Conservation (phyloP, 2,113 vertebrate genomes). For the Ivindomyrus marchei region DNA sequence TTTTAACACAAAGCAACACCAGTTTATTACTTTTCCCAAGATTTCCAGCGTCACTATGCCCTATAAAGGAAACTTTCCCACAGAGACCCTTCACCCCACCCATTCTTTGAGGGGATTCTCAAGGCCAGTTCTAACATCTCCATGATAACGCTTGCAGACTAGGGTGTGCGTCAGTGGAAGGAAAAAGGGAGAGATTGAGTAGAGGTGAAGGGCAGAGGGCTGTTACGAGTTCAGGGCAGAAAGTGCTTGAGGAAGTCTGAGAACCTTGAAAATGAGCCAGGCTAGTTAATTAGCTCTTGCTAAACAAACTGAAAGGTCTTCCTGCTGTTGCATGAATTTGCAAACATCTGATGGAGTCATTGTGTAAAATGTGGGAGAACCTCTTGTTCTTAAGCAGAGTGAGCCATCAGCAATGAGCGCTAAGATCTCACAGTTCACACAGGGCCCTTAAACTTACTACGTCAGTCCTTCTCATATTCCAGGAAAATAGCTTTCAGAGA, state of each 20-base stretch:
- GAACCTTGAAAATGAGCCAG: slow-evolving; percentile 27
- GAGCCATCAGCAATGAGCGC: neutral
- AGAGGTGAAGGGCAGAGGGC: slow-evolving; percentile 9
- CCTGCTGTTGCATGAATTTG: slow-evolving; percentile 8
- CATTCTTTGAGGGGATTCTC: slow-evolving; percentile 57
- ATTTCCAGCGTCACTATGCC: slow-evolving; percentile 56
- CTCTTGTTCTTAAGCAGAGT: neutral
- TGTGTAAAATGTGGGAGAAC: neutral
- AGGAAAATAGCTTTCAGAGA: neutral
- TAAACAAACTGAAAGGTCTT: slow-evolving; percentile 15
- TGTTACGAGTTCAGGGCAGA: slow-evolving; percentile 27
- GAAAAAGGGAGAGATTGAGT: slow-evolving; percentile 3
- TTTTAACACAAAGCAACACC: slow-evolving; percentile 53
- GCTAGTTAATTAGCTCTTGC: slow-evolving; percentile 5
- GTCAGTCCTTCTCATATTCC: neutral
- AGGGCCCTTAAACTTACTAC: neutral
- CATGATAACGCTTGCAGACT: slow-evolving; percentile 55
- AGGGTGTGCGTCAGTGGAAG: slow-evolving; percentile 38
- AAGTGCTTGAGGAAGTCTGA: slow-evolving; percentile 15
- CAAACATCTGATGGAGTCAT: neutral
- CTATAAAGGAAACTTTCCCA: slow-evolving; percentile 63
- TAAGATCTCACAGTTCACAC: neutral
- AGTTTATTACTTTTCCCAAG: slow-evolving; percentile 66
- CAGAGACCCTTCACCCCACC: slow-evolving; percentile 49
- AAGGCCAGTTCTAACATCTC: slow-evolving; percentile 46